These are phyloP conservation scores for Drosophila malerkotliana DNA, from an alignment of 1,140 invertebrate species.

Conservation along the genomic window DNA sequence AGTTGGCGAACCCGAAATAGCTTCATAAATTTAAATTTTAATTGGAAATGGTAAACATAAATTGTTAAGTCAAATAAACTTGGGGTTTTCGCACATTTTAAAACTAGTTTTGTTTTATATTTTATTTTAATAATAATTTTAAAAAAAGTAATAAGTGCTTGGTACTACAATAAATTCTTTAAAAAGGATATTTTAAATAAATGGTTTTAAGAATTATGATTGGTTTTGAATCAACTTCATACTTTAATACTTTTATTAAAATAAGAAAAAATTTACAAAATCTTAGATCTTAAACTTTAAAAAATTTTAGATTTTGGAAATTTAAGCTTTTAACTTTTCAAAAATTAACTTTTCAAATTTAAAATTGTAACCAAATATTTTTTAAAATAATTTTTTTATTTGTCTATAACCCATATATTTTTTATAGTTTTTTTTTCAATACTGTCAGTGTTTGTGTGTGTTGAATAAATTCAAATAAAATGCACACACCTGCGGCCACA, in stretches of 20 bases:
- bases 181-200: too few species aligned
- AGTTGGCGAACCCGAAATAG: slow-evolving; percentile 1
- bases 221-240: too few species aligned
- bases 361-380: not conserved
- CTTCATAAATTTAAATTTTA: not conserved
- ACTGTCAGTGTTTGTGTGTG: not conserved
- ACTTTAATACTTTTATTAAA: too few species aligned
- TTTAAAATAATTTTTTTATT: not conserved
- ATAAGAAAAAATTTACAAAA: too few species aligned
- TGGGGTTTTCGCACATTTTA: not conserved
- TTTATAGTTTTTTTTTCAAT: not conserved
- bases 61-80: not conserved
- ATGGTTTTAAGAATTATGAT: too few species aligned
- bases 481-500: slow-evolving; percentile 40
- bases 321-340: too few species aligned
- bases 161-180: too few species aligned
- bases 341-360: too few species aligned
- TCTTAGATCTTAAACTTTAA: too few species aligned
- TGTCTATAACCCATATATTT: not conserved
- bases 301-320: too few species aligned
- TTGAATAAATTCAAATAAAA: slow-evolving; percentile 9
- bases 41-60: not conserved
- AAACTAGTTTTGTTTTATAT: not conserved
- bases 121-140: not conserved
- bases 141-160: too few species aligned